A percentile compares a stretch with the other conserved stretches of the same genome.
These are phyloP conservation scores for Anticlea derivata DNA, from an alignment of 2,888 invertebrate species.

Conservation along the genomic window DNA sequence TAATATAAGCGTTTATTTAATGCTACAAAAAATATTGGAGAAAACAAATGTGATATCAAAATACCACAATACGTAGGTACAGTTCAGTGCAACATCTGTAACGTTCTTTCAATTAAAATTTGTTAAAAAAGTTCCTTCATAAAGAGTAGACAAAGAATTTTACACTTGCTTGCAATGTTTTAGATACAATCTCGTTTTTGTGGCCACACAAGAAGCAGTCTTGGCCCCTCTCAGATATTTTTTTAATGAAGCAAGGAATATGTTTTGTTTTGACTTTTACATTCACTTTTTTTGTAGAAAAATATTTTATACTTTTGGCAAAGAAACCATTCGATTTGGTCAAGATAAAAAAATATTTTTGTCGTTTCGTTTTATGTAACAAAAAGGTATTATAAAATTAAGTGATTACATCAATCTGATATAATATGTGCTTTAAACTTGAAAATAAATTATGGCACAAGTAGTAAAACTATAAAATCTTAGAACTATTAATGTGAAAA, in stretches of 20 bases:
- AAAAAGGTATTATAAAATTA: conserved; percentile 6
- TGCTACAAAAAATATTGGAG: conserved; percentile 51
- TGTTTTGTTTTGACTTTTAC: conserved; percentile 13
- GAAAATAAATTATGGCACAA: conserved; percentile 34
- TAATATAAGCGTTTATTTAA: conserved; percentile 69
- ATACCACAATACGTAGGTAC: conserved; percentile 14
- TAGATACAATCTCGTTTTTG: background rate
- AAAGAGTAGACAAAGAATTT: background rate
- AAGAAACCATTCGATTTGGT: conserved; percentile 24
- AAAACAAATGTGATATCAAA: conserved; percentile 30
- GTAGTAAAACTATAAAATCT: conserved; percentile 26
- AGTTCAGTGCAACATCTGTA: conserved; percentile 21
- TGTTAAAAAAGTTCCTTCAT: conserved; percentile 5
- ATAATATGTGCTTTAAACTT: conserved; percentile 1
- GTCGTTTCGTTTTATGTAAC: conserved; percentile 16
- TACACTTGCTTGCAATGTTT: conserved; percentile 11
- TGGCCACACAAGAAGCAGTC: conserved; percentile 6
- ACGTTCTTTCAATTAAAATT: conserved; percentile 7
- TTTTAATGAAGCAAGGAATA: conserved; percentile 18
- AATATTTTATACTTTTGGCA: conserved; percentile 31
- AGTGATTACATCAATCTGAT: conserved; percentile 7
- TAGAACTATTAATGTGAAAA: conserved; percentile 31
- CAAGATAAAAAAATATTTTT: conserved; percentile 25
- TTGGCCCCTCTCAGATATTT: conserved; percentile 13
- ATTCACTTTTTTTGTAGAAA: conserved; percentile 27